A percentile compares a stretch with the other conserved stretches of the same genome.
These are phyloP conservation scores for Tanytarsus gracilentus DNA, from an alignment of 2,888 invertebrate genomes.

Conservation along the genomic window DNA sequence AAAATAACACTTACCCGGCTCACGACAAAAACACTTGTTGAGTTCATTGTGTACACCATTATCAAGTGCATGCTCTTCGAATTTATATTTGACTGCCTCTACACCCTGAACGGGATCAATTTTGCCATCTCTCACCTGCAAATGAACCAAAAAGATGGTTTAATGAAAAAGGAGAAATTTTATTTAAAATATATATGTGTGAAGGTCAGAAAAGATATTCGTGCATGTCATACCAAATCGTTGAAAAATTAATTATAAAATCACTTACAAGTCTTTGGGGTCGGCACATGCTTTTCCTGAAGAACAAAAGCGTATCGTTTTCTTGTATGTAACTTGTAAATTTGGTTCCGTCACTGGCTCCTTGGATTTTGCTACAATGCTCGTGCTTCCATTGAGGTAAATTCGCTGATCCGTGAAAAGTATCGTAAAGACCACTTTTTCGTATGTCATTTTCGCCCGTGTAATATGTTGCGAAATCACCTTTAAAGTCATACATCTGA, in stretches of 20 bases:
- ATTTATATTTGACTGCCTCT: constrained; percentile 62
- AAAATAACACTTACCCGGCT: constrained; percentile 47
- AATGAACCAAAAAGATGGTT: neutral
- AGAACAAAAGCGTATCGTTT: constrained; percentile 65
- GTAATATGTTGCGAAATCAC: constrained; percentile 68
- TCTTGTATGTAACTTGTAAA: constrained; percentile 61
- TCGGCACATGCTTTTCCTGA: constrained; percentile 75
- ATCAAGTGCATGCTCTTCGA: constrained; percentile 66
- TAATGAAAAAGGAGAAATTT: neutral
- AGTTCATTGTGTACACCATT: constrained; percentile 61
- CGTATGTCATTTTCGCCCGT: constrained; percentile 57
- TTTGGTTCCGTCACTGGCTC: constrained; percentile 77
- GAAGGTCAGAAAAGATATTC: constrained; percentile 6
- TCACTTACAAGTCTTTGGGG: constrained; percentile 63
- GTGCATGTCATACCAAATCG: neutral
- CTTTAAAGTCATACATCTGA: constrained; percentile 78
- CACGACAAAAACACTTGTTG: constrained; percentile 74
- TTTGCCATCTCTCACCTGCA: constrained; percentile 47
- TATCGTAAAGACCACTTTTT: constrained; percentile 62
- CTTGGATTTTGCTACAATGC: constrained; percentile 65
- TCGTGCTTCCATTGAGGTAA: constrained; percentile 69
- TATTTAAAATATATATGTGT: constrained; percentile 29
- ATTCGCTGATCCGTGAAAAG: constrained; percentile 60
- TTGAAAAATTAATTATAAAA: neutral
- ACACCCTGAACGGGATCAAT: constrained; percentile 52